Base-by-base conservation (phyloP, 2,888 invertebrate genomes). In the Achlya flavicornis region DNA sequence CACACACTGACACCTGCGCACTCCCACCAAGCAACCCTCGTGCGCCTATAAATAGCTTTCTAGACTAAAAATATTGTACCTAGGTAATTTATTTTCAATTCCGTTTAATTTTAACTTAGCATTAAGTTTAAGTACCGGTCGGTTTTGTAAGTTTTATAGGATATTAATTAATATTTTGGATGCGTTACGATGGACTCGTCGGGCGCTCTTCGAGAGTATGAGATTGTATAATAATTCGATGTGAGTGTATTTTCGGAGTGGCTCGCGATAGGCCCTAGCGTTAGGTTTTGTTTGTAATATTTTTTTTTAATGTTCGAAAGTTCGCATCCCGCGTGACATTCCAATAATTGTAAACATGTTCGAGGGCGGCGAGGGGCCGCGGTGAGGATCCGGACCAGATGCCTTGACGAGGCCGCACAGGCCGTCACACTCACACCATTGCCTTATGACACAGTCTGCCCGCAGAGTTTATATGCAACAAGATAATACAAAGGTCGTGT, bases 71-170 rank as follows among this genome's bases (percentile, higher is more conserved):
- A 92, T 88, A 93, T 92, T 93, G 93, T 94, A 94, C 93, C 94
- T 94, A 94, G 94, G 92, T 94, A 94, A 94, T 94, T 94, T 94
- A 94, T 94, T 94, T 93, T 92, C 89, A 94, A 94, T 94, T 94
- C 94, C 94, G 94, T 88, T 94, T 94, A 93, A 92, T 93, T 92
- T 92, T 93, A 93, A 93, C 86, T 90, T 94, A 94, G 93, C 72
- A 72, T 86, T 92, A 94, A 93, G 92, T 92, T 92, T 90, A 91
- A 88, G 78, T 91, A 93, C 90, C 92, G 90, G 86, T 89, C 89
- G 92, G 87, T 94, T 94, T 94, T 94, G 93, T 94, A 94, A 93
- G 94, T 94, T 94, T 94, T 93, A 92, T 94, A 94, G 93, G 92
- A 90, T 78, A 83, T 78, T 78, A 78, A 70, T 65, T 68, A 73